Conservation (phyloP, 2,113 vertebrate genomes). For the Ornithorhynchus anatinus region DNA sequence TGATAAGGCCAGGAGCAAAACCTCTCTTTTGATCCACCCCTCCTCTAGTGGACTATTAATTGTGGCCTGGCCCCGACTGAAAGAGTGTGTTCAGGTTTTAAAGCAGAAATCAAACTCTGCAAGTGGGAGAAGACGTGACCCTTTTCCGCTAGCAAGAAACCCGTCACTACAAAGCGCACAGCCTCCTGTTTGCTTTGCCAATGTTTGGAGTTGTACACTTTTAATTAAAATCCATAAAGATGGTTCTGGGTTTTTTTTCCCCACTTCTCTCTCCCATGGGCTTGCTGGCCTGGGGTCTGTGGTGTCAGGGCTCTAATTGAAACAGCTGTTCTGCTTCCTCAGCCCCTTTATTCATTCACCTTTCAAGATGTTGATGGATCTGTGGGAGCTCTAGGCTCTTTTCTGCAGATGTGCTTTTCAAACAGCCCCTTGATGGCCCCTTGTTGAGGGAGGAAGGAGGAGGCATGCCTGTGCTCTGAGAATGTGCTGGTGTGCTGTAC, state of each 20-base stretch:
- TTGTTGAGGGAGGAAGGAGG: neutral
- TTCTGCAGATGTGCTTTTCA: conserved; percentile 32
- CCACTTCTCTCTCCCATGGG: neutral
- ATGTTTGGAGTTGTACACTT: conserved; percentile 25
- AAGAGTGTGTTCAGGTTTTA: conserved; percentile 37
- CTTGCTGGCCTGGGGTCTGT: conserved; percentile 18
- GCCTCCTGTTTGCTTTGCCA: conserved; percentile 35
- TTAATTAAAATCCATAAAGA: conserved; percentile 27
- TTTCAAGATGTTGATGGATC: conserved; percentile 37
- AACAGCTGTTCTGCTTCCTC: conserved; percentile 30
- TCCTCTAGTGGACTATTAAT: too few species aligned
- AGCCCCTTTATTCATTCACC: conserved; percentile 45
- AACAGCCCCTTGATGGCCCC: neutral
- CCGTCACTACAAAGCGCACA: neutral
- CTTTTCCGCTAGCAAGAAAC: neutral
- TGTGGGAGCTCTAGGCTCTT: neutral
- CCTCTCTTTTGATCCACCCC: too few species aligned
- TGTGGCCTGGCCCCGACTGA: too few species aligned
- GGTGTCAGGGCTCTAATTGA: conserved; percentile 20
- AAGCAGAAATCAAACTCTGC: conserved; percentile 29
- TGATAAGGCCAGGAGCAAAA: too few species aligned
- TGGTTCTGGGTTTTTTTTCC: conserved; percentile 16
- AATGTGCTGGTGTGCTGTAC: neutral
- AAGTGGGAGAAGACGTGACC: conserved; percentile 43
- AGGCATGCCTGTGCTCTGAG: neutral